Conservation (phyloP, 2,113 vertebrate genomes). For the Dascyllus trimaculatus region DNA sequence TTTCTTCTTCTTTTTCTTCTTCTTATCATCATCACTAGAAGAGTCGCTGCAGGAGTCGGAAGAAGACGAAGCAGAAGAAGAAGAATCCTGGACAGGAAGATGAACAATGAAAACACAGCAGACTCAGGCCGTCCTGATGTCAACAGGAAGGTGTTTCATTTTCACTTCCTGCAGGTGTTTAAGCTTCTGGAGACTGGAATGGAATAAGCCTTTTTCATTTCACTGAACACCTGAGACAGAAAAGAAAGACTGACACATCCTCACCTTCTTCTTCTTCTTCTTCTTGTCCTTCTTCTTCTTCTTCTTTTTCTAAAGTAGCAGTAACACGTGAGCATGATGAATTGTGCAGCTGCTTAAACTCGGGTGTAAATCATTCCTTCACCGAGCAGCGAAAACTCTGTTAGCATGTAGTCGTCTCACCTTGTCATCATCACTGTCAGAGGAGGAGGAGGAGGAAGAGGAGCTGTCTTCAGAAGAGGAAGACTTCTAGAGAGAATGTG, state of each 20-base stretch:
- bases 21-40: slow-evolving; percentile 53
- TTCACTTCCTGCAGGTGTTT: no score
- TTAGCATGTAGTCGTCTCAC: slow-evolving; percentile 23
- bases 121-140: no score
- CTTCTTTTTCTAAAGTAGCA: slow-evolving; percentile 39
- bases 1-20: slow-evolving; percentile 67
- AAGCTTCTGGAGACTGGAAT: no score
- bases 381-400: background rate
- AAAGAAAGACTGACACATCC: background rate
- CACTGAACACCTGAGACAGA: background rate
- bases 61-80: slow-evolving; percentile 28
- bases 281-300: slow-evolving; percentile 39
- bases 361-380: background rate
- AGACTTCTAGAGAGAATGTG: slow-evolving; percentile 38
- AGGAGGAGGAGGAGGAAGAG: slow-evolving; percentile 64
- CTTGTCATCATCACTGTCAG: slow-evolving; percentile 66
- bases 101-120: background rate
- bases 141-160: no score
- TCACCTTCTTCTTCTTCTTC: slow-evolving; percentile 54
- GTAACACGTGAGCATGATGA: background rate
- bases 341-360: background rate
- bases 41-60: slow-evolving; percentile 54
- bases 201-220: no score
- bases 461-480: slow-evolving; percentile 59
- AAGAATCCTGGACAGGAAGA: slow-evolving; percentile 47